phyloP scores from a whole-genome alignment of 2,113 vertebrate genomes.

The Pampusana beccarii region DNA sequence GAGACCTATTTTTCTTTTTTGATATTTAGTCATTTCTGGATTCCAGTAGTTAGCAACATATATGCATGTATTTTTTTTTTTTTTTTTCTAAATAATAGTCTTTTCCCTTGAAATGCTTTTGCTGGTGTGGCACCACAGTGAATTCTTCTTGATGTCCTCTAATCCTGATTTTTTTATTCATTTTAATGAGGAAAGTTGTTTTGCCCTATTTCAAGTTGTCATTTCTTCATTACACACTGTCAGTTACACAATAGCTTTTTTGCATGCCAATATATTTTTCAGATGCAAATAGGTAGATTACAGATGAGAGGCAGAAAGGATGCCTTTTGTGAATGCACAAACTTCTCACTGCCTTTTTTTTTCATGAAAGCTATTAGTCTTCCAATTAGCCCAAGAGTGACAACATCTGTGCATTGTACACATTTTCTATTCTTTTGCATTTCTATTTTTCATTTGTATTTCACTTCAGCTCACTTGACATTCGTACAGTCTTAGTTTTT shows the following conservation, averaged over 20 bases:
- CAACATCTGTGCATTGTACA: neutral
- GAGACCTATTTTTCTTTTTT: fast-evolving
- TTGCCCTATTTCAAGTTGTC: neutral
- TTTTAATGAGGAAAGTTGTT: neutral
- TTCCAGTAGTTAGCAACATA: neutral
- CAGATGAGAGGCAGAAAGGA: neutral
- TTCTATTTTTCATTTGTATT: neutral
- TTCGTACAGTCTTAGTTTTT: neutral
- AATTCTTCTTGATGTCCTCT: neutral
- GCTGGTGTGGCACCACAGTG: neutral
- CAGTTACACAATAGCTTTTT: neutral
- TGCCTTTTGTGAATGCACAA: neutral
- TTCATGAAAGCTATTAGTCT: neutral
- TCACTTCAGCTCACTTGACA: neutral
- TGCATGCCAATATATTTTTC: neutral
- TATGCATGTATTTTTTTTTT: neutral
- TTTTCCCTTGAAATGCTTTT: neutral
- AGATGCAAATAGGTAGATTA: neutral
- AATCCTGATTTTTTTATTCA: neutral
- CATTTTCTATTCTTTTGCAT: neutral
- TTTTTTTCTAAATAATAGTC: neutral
- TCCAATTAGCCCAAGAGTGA: neutral
- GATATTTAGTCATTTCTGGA: neutral
- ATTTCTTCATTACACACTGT: neutral
- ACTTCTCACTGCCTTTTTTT: neutral